Conservation (phyloP, 2,888 invertebrate genomes). For the Drosophila mulleri region DNA sequence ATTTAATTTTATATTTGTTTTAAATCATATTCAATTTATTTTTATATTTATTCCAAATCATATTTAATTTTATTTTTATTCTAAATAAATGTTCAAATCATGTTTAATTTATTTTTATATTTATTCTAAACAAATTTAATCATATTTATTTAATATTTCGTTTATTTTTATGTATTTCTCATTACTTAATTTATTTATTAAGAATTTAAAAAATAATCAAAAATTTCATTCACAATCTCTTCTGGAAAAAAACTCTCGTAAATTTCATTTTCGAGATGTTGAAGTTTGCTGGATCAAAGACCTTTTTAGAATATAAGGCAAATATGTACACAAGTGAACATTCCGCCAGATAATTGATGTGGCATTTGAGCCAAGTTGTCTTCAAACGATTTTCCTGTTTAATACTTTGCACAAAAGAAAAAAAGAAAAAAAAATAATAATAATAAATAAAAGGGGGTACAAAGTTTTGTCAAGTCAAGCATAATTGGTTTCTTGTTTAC, state of each 20-base stretch:
- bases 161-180: no score
- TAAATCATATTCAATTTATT: no score
- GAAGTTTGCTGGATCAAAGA: not conserved
- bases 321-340: slow-evolving; percentile 6
- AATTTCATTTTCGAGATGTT: not conserved
- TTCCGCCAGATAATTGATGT: not conserved
- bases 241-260: not conserved
- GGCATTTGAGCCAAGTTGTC: no score
- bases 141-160: no score
- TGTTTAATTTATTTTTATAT: no score
- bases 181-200: no score
- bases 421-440: no score
- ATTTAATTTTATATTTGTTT: no score
- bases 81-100: no score
- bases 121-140: no score
- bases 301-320: not conserved
- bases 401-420: not conserved
- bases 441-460: not conserved
- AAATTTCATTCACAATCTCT: not conserved
- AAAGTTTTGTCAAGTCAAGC: slow-evolving; percentile 5
- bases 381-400: not conserved
- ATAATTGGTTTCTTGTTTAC: slow-evolving; percentile 1
- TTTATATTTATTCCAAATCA: no score
- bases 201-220: not conserved
- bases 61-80: no score